A percentile compares a stretch with the other conserved stretches of the same genome.
These are phyloP conservation scores for Tipula vernalis DNA, from an alignment of 2,888 invertebrate genomes.

Conservation along the genomic window DNA sequence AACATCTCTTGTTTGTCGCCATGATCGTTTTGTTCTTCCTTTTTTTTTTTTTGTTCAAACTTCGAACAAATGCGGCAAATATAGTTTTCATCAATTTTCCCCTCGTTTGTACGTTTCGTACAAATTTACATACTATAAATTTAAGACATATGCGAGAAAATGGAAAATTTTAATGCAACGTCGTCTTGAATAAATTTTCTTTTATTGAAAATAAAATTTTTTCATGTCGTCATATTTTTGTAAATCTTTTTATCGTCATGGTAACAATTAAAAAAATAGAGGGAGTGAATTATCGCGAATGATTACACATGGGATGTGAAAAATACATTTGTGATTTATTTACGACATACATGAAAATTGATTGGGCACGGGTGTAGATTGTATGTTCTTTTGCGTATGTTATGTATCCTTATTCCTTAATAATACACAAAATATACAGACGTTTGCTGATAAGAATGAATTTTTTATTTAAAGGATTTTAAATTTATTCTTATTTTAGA, in stretches of 20 bases:
- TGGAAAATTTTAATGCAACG: not conserved
- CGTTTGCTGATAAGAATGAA: not conserved
- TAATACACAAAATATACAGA: not conserved
- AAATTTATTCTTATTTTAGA: not conserved
- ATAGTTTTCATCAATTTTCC: not conserved
- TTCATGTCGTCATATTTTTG: not conserved
- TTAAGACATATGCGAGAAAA: not conserved
- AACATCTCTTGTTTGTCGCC: not conserved
- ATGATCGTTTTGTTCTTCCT: not conserved
- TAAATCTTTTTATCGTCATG: not conserved
- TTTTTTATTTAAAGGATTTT: not conserved
- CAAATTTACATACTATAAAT: no score
- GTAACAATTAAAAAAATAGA: not conserved
- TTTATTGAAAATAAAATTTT: not conserved
- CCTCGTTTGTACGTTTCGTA: not conserved
- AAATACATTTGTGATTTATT: not conserved
- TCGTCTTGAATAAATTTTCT: not conserved
- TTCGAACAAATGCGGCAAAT: not conserved
- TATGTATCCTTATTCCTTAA: not conserved
- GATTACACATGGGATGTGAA: not conserved
- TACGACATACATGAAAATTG: not conserved
- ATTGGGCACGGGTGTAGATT: not conserved
- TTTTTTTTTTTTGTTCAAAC: not conserved
- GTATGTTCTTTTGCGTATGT: not conserved
- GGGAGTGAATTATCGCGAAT: not conserved